Conservation (phyloP, 2,888 invertebrate genomes). For the Aleiodes testaceus region DNA sequence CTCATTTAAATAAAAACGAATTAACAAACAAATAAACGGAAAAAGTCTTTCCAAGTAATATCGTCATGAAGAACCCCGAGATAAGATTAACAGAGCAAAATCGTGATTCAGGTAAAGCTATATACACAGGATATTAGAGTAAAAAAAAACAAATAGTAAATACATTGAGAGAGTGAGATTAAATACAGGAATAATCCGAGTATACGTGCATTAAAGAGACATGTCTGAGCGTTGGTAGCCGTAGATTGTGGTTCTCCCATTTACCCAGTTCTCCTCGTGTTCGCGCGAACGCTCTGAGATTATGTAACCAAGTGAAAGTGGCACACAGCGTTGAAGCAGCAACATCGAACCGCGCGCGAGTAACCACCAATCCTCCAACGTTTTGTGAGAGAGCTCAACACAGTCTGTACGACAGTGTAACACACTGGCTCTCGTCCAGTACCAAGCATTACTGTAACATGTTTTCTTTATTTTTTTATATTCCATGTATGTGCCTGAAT, state of each 20-base stretch:
- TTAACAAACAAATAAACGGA: constrained; percentile 40
- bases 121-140: neutral
- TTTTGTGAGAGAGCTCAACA: constrained; percentile 14
- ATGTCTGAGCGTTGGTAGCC: constrained; percentile 46
- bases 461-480: neutral
- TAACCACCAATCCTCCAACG: constrained; percentile 27
- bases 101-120: constrained; percentile 35
- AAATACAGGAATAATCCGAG: neutral
- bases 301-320: constrained; percentile 74
- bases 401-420: neutral
- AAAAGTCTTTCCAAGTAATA: constrained; percentile 4
- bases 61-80: neutral
- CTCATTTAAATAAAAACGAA: constrained; percentile 33
- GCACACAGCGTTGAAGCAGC: constrained; percentile 66
- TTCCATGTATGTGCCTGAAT: neutral
- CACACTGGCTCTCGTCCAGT: neutral
- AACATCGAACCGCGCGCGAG: constrained; percentile 58
- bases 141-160: constrained; percentile 20
- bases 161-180: constrained; percentile 24
- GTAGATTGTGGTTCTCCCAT: constrained; percentile 72
- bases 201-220: neutral
- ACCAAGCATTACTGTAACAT: neutral
- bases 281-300: constrained; percentile 64
- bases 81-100: constrained; percentile 36
- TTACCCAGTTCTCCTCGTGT: constrained; percentile 71